Evolutionary conservation across 2,888 invertebrate genomes (phyloP).

Genomic region (Allacma fusca): DNA sequence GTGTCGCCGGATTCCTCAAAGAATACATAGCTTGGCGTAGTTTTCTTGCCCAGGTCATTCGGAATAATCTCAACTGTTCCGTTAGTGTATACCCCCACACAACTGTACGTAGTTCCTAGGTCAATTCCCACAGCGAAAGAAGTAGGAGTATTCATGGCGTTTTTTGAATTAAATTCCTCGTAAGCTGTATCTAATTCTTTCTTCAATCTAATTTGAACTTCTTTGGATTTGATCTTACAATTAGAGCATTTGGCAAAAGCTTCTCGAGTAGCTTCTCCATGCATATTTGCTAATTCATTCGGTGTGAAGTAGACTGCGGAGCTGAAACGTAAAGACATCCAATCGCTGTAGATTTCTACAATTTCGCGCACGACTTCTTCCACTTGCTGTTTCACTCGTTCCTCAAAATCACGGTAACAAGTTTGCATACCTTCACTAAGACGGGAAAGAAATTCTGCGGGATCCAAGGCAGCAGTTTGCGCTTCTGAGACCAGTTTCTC

Average conservation of each 20-base stretch:
- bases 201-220: not conserved
- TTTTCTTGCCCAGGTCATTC: conserved; percentile 26
- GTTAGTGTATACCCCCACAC: not conserved
- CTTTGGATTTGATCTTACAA: not conserved
- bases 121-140: not conserved
- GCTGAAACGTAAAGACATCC: not conserved
- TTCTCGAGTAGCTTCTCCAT: not conserved
- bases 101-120: not conserved
- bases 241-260: not conserved
- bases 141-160: not conserved
- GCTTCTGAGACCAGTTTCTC: not conserved
- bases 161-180: not conserved
- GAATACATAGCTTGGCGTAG: conserved; percentile 47
- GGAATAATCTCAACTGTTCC: conserved; percentile 31
- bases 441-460: not conserved
- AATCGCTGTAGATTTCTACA: not conserved
- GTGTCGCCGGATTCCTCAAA: conserved; percentile 8
- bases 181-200: not conserved
- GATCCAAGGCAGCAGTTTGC: too few species aligned
- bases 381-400: not conserved
- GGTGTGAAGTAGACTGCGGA: not conserved
- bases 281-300: not conserved
- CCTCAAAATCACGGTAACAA: not conserved
- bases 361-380: not conserved
- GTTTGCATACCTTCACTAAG: not conserved